Evolutionary conservation across 2,888 invertebrate species (phyloP), one percentile per base, ranked within the genome.

Genomic region (Drosophila lacicola): DNA sequence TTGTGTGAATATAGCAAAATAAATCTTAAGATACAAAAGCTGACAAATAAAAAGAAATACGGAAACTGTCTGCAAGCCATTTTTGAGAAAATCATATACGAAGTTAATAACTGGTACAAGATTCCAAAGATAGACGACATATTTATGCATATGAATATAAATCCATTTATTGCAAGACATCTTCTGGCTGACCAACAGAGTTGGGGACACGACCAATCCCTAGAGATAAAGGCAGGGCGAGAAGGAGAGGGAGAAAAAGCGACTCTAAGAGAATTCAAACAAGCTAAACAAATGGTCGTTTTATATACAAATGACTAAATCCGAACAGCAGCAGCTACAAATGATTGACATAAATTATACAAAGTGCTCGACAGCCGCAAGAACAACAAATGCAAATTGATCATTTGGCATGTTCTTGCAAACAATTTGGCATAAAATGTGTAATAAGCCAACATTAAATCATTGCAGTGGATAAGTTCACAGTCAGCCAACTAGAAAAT

Each of bases 311-410:
- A 78, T 85, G 70, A 74, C 67, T 70, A 74, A 9, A 62, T 56
- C 46, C 54, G 57, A 63, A 19, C 57, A 54, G 44, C 69, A 71
- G 62, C 56, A 61, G 58, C 73, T 68, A 67, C 85, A 88, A 85
- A 86, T 88, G 70, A 86, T 80, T 79, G 71, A 71, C 83, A 86
- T 85, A 78, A 86, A 85, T 86, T 83, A 70, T 47, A 67, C 54
- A 58, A 77, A 80, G 80, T 80, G 78, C 29, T 29, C 29, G 29
- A 29, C 29, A 8, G 47, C 65, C 41, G 70, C 33, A 64, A 63
- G 29, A 36, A 50, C 36, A 37, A 33, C 14, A 45, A 47, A 41
- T 21, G 49, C 36, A 53, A 50, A 64, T 70, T 66, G 50, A 57
- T 44, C 62, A 61, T 64, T 64, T 58, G 46, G 51, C 41, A 67